A percentile compares a stretch with the other conserved stretches of the same genome.
These are phyloP conservation scores for Protodeltote pygarga DNA, from an alignment of 2,888 invertebrate species.

Conservation along the genomic window DNA sequence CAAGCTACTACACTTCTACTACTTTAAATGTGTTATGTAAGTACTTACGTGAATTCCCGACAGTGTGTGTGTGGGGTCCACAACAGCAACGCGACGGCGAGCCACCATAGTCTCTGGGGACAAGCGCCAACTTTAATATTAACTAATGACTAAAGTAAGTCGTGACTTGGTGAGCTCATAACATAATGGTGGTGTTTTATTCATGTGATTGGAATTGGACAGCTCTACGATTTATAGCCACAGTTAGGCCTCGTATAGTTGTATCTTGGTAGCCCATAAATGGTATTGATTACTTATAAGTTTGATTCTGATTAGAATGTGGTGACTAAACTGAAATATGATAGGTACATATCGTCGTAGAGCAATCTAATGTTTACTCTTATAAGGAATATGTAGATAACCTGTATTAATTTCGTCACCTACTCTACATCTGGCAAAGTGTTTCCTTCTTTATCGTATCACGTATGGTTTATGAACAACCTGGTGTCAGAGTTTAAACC, in stretches of 20 bases:
- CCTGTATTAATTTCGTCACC: no score
- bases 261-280: not conserved
- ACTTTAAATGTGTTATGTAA: constrained; percentile 4
- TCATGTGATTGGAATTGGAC: constrained; percentile 13
- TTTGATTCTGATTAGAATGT: no score
- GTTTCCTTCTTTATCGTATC: no score
- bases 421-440: no score
- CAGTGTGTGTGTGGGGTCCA: constrained; percentile 66
- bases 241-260: not conserved
- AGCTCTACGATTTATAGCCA: constrained; percentile 10
- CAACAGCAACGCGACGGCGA: constrained; percentile 66
- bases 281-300: not conserved
- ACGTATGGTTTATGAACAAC: no score
- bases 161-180: constrained; percentile 41
- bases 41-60: constrained; percentile 79
- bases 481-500: no score
- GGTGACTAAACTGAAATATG: no score
- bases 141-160: constrained; percentile 29
- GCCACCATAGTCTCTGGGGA: constrained; percentile 77
- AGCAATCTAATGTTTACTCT: no score
- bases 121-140: constrained; percentile 46
- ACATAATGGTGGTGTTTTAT: constrained; percentile 30
- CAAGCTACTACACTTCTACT: constrained; percentile 5
- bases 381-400: no score
- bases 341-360: no score